Evolutionary conservation across 2,797 vertebrate genomes (phyloP).

Genomic region (Nyctalus aviator): DNA sequence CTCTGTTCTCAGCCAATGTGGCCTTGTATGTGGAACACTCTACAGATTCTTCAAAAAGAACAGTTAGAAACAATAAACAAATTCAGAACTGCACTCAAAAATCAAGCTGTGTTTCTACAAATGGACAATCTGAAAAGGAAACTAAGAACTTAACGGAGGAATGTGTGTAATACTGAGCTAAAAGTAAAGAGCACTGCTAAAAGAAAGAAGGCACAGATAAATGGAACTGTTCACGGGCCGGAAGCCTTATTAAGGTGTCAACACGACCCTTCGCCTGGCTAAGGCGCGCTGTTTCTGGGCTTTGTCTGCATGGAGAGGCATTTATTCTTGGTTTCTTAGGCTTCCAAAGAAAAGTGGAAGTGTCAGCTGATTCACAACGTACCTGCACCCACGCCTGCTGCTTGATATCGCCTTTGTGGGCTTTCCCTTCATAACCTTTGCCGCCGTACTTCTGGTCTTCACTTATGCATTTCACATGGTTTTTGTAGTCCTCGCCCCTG

Average conservation of each 20-base stretch:
- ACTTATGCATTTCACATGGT: constrained; percentile 93
- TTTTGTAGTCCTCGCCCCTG: constrained; percentile 96
- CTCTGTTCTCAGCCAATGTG: background rate
- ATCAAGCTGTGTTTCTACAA: background rate
- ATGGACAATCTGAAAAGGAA: background rate
- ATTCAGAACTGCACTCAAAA: background rate
- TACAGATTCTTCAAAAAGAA: background rate
- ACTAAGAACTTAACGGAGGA: background rate
- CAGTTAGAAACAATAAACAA: background rate
- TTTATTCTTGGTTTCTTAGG: background rate
- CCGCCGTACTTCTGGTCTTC: constrained; percentile 98
- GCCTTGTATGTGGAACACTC: background rate
- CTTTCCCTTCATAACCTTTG: constrained; percentile 94
- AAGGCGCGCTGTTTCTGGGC: background rate
- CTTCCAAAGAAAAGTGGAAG: background rate
- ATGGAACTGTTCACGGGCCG: background rate
- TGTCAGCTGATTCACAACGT: no score
- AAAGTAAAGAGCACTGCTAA: background rate
- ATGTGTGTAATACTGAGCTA: background rate
- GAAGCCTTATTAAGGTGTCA: background rate
- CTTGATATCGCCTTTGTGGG: constrained; percentile 95
- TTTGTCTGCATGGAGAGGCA: rapidly evolving
- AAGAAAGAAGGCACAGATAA: background rate
- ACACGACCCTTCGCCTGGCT: background rate
- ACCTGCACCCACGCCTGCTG: constrained; percentile 96